Percentiles rank a stretch among this genome's conserved stretches.
Evolutionary conservation across 2,797 vertebrate genomes (phyloP).

Genomic region (Spheniscus humboldti): DNA sequence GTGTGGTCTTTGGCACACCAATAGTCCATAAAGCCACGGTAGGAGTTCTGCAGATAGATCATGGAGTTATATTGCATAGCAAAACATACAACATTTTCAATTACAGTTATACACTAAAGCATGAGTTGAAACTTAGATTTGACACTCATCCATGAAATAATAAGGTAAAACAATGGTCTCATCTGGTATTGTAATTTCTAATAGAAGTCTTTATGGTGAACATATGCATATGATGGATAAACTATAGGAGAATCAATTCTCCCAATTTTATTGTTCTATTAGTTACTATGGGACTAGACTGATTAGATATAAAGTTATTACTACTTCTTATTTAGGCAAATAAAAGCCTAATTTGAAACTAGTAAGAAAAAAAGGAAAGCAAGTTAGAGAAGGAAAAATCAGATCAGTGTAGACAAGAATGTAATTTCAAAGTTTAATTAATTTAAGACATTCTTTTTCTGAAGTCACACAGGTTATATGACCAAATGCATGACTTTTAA

Average conservation of each 20-base stretch:
- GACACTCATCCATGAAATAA: background rate
- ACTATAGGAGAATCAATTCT: background rate
- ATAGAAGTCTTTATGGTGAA: background rate
- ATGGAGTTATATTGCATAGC: background rate
- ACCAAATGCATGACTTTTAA: conserved; percentile 18
- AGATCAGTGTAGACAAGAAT: background rate
- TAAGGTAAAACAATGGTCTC: background rate
- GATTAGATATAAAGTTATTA: background rate
- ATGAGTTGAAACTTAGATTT: background rate
- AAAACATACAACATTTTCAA: background rate
- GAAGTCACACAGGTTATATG: background rate
- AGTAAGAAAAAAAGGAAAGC: background rate
- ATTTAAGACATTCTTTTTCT: background rate
- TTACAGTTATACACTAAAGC: background rate
- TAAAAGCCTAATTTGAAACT: background rate
- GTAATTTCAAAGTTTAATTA: conserved; percentile 19
- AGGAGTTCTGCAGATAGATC: background rate
- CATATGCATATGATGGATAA: background rate
- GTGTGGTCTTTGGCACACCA: background rate
- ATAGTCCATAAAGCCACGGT: background rate
- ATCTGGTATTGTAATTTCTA: background rate
- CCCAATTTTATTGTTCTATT: background rate
- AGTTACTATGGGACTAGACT: background rate
- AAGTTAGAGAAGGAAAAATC: background rate
- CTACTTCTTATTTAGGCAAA: background rate